Base-by-base conservation (phyloP, 1,140 invertebrate genomes). In the Heliothis subflexa region DNA sequence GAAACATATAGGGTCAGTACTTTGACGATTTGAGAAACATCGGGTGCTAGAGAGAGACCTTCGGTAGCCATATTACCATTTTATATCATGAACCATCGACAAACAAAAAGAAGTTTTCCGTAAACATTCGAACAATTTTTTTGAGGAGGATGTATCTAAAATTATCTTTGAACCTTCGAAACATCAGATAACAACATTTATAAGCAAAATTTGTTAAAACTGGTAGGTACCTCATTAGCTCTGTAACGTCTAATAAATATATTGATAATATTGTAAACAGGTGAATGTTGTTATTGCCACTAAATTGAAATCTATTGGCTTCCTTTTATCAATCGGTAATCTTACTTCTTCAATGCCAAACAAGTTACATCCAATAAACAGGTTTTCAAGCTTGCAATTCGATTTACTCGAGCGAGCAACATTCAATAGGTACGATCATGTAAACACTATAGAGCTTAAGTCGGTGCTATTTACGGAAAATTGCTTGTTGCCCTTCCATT, bases 1-100 rank as follows among this genome's bases (percentile, higher is more conserved):
- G n/a, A n/a, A 55, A 72, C 68, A 72, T 52, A 33, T 45, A 72
- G 18, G 12, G 33, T 55, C 47, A 50, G 18, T 68, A 68, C 64
- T 50, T 18, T 7, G 47, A 28, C 1, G 25, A 0, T 25, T 50
- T 68, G 64, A 68, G 18, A 50, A 68, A 52, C 47, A 28, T 68
- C 5, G 64, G 47, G 50, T 21, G 50, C 1, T 5, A 68, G 64
- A 68, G 3, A 68, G 64, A 68, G 3, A 68, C 25, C 14, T 40
- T 62, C 14, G 59, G 45, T 12, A 16, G 1, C 9, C 11, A 13
- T 2, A 64, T 40, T 28, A 40, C n/a, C 2, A n/a, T n/a, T n/a
- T 12, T 45, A 10, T 2, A 10, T 40, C 16, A 54, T 18, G 16
- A 45, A 5, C 12, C 9, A 13, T 14, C 11, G 3, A 13, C 3